Conservation (phyloP, 2,113 vertebrate species). For the Peromyscus californicus region DNA sequence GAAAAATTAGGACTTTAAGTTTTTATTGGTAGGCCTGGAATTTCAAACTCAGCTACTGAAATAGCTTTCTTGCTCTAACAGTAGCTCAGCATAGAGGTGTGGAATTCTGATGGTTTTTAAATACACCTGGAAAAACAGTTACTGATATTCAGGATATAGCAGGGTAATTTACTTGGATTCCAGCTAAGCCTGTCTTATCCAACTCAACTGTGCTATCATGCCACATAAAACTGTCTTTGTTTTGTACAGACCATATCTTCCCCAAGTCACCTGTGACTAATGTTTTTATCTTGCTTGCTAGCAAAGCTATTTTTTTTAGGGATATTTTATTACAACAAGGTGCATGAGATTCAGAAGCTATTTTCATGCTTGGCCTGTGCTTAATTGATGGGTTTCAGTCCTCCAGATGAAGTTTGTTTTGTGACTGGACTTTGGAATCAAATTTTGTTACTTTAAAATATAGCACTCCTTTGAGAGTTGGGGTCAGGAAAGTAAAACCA, state of each 20-base stretch:
- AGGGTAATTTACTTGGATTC: neutral
- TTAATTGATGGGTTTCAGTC: conserved; percentile 79
- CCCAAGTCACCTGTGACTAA: neutral
- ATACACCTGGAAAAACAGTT: neutral
- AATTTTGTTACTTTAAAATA: conserved; percentile 75
- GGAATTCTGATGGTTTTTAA: neutral
- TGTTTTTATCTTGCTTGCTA: conserved; percentile 32
- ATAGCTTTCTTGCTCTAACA: neutral
- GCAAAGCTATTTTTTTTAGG: neutral
- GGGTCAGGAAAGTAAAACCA: conserved; percentile 55
- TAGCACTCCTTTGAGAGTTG: conserved; percentile 72
- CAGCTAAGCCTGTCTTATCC: neutral
- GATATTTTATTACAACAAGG: conserved; percentile 59
- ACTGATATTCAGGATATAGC: neutral
- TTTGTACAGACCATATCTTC: neutral
- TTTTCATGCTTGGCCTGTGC: conserved; percentile 61
- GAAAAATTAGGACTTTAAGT: neutral
- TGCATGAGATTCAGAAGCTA: conserved; percentile 55
- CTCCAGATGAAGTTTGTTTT: conserved; percentile 53
- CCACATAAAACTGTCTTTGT: neutral
- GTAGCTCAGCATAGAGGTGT: neutral
- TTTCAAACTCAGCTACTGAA: conserved; percentile 14
- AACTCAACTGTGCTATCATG: neutral
- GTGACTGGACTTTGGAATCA: conserved; percentile 69
- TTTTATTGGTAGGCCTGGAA: neutral